Conservation (phyloP, 2,113 vertebrate genomes). For the Electrona antarctica region DNA sequence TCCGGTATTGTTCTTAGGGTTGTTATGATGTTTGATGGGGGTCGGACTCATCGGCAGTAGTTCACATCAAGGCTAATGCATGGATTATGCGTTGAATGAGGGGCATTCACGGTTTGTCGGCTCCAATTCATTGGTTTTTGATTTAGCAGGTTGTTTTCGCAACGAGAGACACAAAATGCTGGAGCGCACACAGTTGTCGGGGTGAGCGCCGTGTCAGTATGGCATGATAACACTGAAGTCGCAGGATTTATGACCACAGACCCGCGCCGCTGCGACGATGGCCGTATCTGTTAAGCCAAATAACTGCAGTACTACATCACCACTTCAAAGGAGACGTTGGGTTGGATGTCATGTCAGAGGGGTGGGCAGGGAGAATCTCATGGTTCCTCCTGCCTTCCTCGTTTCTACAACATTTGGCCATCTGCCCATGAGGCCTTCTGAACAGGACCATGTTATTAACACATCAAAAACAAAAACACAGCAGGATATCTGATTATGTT, state of each 20-base stretch:
- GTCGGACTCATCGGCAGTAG: constrained; percentile 38
- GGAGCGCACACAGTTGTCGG: constrained; percentile 39
- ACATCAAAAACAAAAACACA: too few relatives aligned
- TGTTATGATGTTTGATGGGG: constrained; percentile 62
- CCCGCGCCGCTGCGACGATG: constrained; percentile 27
- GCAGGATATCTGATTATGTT: too few relatives aligned
- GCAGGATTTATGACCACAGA: constrained; percentile 42
- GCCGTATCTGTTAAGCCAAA: constrained; percentile 31
- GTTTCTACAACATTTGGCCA: constrained; percentile 11
- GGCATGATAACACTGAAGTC: constrained; percentile 35
- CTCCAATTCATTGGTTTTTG: constrained; percentile 59
- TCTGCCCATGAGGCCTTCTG: constrained; percentile 23
- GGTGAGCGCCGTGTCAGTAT: constrained; percentile 26
- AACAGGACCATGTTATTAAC: not conserved
- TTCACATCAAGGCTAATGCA: constrained; percentile 65
- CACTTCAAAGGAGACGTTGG: constrained; percentile 49
- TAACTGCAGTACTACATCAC: constrained; percentile 33
- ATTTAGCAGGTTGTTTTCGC: constrained; percentile 71
- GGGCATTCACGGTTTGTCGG: constrained; percentile 55
- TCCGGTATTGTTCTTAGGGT: constrained; percentile 46
- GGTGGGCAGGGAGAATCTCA: not conserved
- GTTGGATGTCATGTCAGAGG: not conserved
- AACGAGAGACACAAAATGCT: constrained; percentile 32
- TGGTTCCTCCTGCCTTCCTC: not conserved
- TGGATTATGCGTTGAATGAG: constrained; percentile 67